phyloP scores from a whole-genome alignment of 2,797 vertebrate species.

The Molossus molossus region DNA sequence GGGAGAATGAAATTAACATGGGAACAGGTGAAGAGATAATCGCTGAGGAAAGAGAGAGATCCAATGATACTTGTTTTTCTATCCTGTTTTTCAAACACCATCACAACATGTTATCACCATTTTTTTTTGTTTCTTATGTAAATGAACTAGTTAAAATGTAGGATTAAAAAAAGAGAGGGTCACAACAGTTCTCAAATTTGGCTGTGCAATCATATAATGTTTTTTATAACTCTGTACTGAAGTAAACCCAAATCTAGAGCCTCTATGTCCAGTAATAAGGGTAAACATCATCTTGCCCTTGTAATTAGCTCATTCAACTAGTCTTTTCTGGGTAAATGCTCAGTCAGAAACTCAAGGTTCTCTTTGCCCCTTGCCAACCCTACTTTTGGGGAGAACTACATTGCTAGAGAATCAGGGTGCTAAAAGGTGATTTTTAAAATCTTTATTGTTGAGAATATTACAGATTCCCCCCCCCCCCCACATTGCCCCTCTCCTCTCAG shows the following conservation, averaged over 20 bases:
- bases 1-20: not conserved
- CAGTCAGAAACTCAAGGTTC: not conserved
- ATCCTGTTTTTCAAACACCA: constrained; percentile 36
- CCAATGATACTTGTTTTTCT: not conserved
- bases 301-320: constrained; percentile 18
- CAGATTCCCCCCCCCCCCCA: too few relatives aligned
- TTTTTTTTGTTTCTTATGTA: constrained; percentile 50
- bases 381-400: not conserved
- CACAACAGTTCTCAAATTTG: constrained; percentile 28
- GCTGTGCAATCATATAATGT: not conserved
- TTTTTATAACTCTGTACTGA: constrained; percentile 50
- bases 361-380: not conserved
- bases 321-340: not conserved
- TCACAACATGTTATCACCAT: constrained; percentile 53
- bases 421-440: constrained; percentile 29
- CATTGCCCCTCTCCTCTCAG: too few relatives aligned
- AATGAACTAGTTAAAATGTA: constrained; percentile 69
- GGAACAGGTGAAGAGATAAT: not conserved
- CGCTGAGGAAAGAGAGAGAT: not conserved
- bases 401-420: constrained; percentile 1
- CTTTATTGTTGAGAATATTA: too few relatives aligned
- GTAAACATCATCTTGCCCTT: constrained; percentile 1
- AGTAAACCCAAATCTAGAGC: constrained; percentile 46
- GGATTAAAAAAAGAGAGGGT: not conserved
- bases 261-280: constrained; percentile 12